Conservation (phyloP, 1,140 invertebrate genomes). For the Cotesia vestalis region DNA sequence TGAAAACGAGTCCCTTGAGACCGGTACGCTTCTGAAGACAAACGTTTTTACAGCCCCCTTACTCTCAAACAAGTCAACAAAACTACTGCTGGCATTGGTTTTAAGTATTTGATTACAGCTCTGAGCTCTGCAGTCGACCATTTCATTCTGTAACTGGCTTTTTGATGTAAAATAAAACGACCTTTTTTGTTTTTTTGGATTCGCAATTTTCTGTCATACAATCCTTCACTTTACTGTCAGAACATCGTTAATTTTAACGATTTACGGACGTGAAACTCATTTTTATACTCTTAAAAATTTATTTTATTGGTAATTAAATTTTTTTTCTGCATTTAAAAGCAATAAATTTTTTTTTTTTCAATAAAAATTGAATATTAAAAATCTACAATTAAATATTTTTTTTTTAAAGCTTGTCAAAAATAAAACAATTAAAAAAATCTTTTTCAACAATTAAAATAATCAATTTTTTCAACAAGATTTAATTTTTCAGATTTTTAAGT, state of each 20-base stretch:
- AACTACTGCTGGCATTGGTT: constrained; percentile 42
- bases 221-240: constrained; percentile 55
- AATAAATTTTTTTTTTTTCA: not conserved
- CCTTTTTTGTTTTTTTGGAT: constrained; percentile 10
- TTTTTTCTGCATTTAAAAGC: not conserved
- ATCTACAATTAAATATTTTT: too few relatives aligned
- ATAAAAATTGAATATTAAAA: not conserved
- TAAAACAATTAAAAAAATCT: too few relatives aligned
- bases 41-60: constrained; percentile 47
- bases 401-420: too few relatives aligned
- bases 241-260: constrained; percentile 65
- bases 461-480: too few relatives aligned
- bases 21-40: constrained; percentile 38
- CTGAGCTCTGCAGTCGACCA: constrained; percentile 46
- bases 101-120: constrained; percentile 63
- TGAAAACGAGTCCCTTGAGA: constrained; percentile 38
- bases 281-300: constrained; percentile 50
- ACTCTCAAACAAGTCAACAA: constrained; percentile 11
- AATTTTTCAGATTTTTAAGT: too few relatives aligned
- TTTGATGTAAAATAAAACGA: constrained; percentile 38
- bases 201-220: not conserved
- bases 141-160: constrained; percentile 35
- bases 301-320: constrained; percentile 33
- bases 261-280: constrained; percentile 58
- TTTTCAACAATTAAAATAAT: too few relatives aligned